These are phyloP conservation scores for Pterocles burchelli DNA, from an alignment of 2,113 vertebrate species.

Conservation along the genomic window DNA sequence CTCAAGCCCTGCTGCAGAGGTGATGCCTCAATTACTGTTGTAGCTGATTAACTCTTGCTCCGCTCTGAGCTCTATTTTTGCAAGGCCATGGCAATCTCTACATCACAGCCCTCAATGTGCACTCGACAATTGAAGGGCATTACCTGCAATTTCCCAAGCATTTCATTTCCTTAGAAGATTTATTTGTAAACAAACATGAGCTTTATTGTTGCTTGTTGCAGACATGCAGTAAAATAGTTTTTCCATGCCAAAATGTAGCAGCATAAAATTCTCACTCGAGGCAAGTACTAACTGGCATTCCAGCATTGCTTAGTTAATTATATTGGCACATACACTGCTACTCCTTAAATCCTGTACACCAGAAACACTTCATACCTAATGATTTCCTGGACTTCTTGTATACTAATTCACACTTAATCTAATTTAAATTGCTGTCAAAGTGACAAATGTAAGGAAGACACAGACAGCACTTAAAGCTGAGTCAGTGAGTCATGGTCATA, in stretches of 20 bases:
- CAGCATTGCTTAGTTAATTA: slow-evolving; percentile 55
- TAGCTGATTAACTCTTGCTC: slow-evolving; percentile 12
- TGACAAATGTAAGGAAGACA: neutral
- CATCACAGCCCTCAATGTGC: slow-evolving; percentile 17
- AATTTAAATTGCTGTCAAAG: slow-evolving; percentile 16
- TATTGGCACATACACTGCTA: slow-evolving; percentile 15
- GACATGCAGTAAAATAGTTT: slow-evolving; percentile 38
- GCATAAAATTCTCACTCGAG: slow-evolving; percentile 28
- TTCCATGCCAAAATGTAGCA: neutral
- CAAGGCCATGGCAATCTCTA: neutral
- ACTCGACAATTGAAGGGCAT: slow-evolving; percentile 9
- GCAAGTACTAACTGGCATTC: slow-evolving; percentile 31
- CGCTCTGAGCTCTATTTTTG: neutral
- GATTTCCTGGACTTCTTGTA: slow-evolving; percentile 12
- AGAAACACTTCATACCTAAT: neutral
- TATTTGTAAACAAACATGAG: slow-evolving; percentile 62
- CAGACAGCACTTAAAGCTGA: neutral
- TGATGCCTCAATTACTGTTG: neutral
- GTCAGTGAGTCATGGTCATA: neutral
- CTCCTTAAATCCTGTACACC: slow-evolving; percentile 20
- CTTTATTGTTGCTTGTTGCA: slow-evolving; percentile 42
- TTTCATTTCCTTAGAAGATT: slow-evolving; percentile 66
- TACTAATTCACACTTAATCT: slow-evolving; percentile 10
- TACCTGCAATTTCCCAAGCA: slow-evolving; percentile 59
- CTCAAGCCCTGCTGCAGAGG: neutral